These are phyloP conservation scores for Epirrhoe tristata DNA, from an alignment of 2,888 invertebrate species.

Conservation along the genomic window DNA sequence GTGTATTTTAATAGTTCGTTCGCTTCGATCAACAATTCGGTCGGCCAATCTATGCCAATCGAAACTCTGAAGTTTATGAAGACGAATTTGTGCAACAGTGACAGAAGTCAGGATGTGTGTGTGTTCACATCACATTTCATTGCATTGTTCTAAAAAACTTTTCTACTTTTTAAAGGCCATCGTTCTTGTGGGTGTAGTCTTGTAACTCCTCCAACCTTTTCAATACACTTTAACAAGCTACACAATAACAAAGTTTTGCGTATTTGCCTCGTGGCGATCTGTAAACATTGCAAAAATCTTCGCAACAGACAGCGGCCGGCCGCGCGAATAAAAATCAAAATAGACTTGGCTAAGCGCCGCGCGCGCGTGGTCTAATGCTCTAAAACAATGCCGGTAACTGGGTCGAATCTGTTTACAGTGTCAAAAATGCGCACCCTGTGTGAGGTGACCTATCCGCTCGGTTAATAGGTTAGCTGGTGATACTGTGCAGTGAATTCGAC, in stretches of 20 bases:
- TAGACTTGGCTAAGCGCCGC: conserved; percentile 82
- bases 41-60: background rate
- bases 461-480: conserved; percentile 6
- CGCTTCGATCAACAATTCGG: too few relatives aligned
- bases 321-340: conserved; percentile 79
- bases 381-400: conserved; percentile 78
- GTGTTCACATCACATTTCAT: background rate
- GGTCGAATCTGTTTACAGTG: conserved; percentile 80
- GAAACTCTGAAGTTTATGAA: background rate
- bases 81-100: background rate
- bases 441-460: conserved; percentile 33
- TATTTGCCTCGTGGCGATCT: conserved; percentile 28
- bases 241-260: conserved; percentile 14
- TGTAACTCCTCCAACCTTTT: background rate
- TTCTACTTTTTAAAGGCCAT: background rate
- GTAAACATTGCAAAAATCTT: conserved; percentile 78
- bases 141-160: background rate
- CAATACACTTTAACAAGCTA: background rate
- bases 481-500: conserved; percentile 1
- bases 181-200: conserved; percentile 1
- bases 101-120: background rate
- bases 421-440: conserved; percentile 64
- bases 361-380: conserved; percentile 59
- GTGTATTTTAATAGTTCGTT: too few relatives aligned
- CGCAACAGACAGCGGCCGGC: conserved; percentile 61